phyloP scores from a whole-genome alignment of 2,888 invertebrate species.

The Sesia bembeciformis region DNA sequence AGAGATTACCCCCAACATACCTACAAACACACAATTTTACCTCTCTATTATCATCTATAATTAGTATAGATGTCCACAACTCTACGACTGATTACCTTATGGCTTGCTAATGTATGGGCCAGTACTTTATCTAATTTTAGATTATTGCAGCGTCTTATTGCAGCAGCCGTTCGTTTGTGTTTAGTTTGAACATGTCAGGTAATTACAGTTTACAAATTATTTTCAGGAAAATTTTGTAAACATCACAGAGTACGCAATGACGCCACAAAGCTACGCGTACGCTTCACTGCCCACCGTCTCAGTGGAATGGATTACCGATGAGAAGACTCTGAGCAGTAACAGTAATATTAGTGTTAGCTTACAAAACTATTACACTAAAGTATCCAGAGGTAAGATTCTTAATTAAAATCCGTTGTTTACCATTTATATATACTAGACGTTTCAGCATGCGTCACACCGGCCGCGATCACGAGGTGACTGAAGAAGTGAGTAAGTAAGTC shows the following conservation, averaged over 20 bases:
- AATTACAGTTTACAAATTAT: conserved; percentile 2
- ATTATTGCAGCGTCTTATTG: no score
- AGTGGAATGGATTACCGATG: conserved; percentile 66
- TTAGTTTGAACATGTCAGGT: background rate
- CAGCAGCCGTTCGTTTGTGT: background rate
- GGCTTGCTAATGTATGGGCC: no score
- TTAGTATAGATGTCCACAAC: no score
- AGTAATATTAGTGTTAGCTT: conserved; percentile 51
- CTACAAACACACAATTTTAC: no score
- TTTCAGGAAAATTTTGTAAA: conserved; percentile 54
- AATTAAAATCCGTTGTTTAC: background rate
- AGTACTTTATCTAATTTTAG: no score
- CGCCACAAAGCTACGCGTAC: conserved; percentile 46
- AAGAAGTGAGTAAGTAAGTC: no score
- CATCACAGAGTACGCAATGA: conserved; percentile 49
- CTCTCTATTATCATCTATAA: no score
- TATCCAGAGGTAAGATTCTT: conserved; percentile 53
- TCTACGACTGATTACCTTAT: no score
- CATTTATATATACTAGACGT: no score
- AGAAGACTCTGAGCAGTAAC: conserved; percentile 46
- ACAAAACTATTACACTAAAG: conserved; percentile 66
- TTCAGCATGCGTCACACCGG: no score
- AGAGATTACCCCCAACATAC: no score
- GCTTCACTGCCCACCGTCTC: conserved; percentile 49
- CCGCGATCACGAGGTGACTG: no score